phyloP scores from a whole-genome alignment of 2,797 vertebrate species.

The Cryptoblepharus egeriae region DNA sequence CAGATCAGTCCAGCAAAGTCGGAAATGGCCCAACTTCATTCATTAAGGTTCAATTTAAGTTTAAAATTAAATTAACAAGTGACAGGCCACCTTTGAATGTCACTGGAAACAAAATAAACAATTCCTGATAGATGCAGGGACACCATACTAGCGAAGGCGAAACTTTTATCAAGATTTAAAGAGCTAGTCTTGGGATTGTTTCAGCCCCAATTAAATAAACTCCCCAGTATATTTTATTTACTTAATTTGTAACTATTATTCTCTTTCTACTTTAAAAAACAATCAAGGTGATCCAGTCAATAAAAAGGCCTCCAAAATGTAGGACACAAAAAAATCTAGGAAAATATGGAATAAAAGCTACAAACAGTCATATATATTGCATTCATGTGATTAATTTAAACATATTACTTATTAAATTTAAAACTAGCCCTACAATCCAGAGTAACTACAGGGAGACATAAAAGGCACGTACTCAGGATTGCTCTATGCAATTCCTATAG shows the following conservation, averaged over 20 bases:
- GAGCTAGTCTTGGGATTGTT: background rate
- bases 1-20: background rate
- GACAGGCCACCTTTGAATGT: slow-evolving; percentile 11
- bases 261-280: background rate
- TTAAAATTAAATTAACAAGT: slow-evolving; percentile 28
- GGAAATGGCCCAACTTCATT: background rate
- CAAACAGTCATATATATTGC: too few species aligned
- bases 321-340: too few species aligned
- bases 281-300: background rate
- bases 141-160: background rate
- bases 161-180: background rate
- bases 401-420: too few species aligned
- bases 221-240: background rate
- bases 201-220: background rate
- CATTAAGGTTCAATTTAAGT: slow-evolving; percentile 2
- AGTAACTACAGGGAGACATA: too few species aligned
- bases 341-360: too few species aligned
- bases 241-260: background rate
- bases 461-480: too few species aligned
- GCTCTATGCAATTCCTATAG: too few species aligned
- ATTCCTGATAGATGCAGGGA: background rate
- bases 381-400: too few species aligned
- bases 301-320: background rate
- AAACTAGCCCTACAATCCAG: too few species aligned
- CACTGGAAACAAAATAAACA: background rate